A percentile compares a stretch with the other conserved stretches of the same genome.
These are phyloP conservation scores for Chondrilla cf. caribensis DNA, from an alignment of 37 sponge, comb jelly and placozoan species.

Conservation along the genomic window DNA sequence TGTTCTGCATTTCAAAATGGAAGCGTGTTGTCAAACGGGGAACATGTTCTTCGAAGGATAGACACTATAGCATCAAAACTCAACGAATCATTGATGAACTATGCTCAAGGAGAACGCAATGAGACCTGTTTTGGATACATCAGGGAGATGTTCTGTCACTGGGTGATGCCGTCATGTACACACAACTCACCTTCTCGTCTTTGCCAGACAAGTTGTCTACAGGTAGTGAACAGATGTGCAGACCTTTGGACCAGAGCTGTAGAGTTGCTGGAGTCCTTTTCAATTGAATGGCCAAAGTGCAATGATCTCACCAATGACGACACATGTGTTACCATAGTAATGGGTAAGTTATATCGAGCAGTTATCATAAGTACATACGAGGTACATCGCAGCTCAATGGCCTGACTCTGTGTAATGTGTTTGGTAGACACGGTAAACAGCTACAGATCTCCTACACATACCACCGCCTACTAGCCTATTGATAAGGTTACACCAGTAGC, in stretches of 20 bases:
- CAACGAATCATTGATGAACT: too few species aligned
- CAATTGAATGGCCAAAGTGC: neutral
- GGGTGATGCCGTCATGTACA: neutral
- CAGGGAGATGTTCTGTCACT: constrained; percentile 4
- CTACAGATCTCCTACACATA: too few species aligned
- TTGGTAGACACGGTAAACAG: too few species aligned
- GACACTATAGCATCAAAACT: neutral
- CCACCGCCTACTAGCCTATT: too few species aligned
- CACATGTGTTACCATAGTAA: neutral
- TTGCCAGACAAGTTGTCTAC: neutral
- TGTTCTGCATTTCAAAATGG: neutral
- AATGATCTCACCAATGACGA: neutral
- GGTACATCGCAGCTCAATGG: too few species aligned
- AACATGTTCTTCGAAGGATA: too few species aligned
- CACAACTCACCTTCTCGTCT: neutral
- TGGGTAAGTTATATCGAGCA: neutral
- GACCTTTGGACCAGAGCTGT: neutral
- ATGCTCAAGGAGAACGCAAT: too few species aligned
- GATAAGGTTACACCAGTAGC: too few species aligned
- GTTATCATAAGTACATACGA: too few species aligned
- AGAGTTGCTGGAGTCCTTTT: neutral
- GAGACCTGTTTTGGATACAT: neutral
- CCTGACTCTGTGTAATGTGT: too few species aligned
- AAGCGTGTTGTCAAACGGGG: neutral
- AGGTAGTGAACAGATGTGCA: neutral